Base-by-base conservation (phyloP, 2,888 invertebrate genomes). In the Nasonovia ribisnigri region DNA sequence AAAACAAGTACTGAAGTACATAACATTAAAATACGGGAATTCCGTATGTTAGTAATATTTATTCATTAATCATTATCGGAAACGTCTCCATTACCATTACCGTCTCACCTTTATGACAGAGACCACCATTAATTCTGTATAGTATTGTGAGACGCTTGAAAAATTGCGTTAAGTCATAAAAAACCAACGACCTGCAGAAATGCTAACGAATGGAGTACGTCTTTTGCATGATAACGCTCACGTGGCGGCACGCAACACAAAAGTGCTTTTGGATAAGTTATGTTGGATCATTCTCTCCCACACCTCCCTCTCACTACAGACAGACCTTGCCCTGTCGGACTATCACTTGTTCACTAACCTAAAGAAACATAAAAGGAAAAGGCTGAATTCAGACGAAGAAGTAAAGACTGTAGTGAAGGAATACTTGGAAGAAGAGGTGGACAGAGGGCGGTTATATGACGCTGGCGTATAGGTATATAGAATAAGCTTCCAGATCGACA, bases 171-270 rank as follows among this genome's bases (percentile, higher is more conserved):
- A 57, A 88, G 57, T 43, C 57, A n/a, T 57, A 57, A 26, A 57
- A 57, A 54, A 88, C 51, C 54, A 42, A 54, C 3, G 24, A 88
- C 24, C 54, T 36, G n/a, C n/a, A n/a, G 54, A 24, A 51, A 88
- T 88, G 54, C 54, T 88, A 54, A 54, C 87, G 24, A 88, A 87
- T 8, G 36, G 57, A 42, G 29, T 86, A 26, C 3, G 60, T 89
- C 67, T 91, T 84, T 84, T 84, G 67, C 90, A 51, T 67, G 57
- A 54, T 84, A 92, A 94, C 11, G 77, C 60, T n/a, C n/a, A n/a
- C n/a, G n/a, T n/a, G n/a, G 51, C 42, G 54, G 48, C 48, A 43
- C 90, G 77, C n/a, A 36, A 90, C 24, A 90, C 24, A 77, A 90
- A 77, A 60, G 67, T 43, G 46, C 57, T 67, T 46, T 67, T 90